A percentile compares a stretch with the other conserved stretches of the same genome.
phyloP scores from a whole-genome alignment of 1,140 invertebrate genomes.

The Achroia grisella region DNA sequence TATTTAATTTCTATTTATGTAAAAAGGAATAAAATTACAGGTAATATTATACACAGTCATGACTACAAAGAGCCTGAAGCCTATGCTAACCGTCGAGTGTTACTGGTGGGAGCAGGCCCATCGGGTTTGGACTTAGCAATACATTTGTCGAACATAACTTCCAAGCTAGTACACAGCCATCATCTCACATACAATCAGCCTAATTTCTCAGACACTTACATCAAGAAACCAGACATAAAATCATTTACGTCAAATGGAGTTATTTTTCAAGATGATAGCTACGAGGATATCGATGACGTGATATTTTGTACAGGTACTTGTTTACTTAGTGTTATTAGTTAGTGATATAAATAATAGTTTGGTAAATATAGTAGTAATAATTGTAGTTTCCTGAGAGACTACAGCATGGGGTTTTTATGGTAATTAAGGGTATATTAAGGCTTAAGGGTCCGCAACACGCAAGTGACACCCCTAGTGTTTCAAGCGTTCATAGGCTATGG shows the following conservation, averaged over 20 bases:
- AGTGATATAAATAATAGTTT: too few relatives aligned
- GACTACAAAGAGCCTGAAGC: slow-evolving; percentile 84
- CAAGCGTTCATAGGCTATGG: too few relatives aligned
- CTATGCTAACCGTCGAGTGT: slow-evolving; percentile 79
- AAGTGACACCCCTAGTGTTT: too few relatives aligned
- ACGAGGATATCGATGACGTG: slow-evolving; percentile 78
- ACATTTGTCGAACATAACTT: slow-evolving; percentile 81
- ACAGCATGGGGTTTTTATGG: too few relatives aligned
- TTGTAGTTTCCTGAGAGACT: too few relatives aligned
- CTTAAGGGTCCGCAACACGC: too few relatives aligned
- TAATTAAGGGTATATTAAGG: too few relatives aligned
- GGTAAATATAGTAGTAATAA: too few relatives aligned
- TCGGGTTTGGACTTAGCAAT: slow-evolving; percentile 89
- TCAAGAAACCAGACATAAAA: slow-evolving; percentile 78
- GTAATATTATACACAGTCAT: slow-evolving; percentile 83
- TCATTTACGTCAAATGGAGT: slow-evolving; percentile 73
- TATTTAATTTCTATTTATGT: slow-evolving; percentile 8
- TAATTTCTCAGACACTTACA: slow-evolving; percentile 77
- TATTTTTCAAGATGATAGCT: slow-evolving; percentile 77
- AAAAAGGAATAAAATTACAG: slow-evolving; percentile 22
- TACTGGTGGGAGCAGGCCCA: slow-evolving; percentile 89
- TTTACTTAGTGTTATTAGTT: neutral
- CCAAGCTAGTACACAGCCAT: slow-evolving; percentile 80
- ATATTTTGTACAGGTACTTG: slow-evolving; percentile 85
- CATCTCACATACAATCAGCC: slow-evolving; percentile 73